Evolutionary conservation across 2,113 vertebrate genomes (phyloP), one percentile per base, ranked within the genome.

Genomic region (Castor canadensis): DNA sequence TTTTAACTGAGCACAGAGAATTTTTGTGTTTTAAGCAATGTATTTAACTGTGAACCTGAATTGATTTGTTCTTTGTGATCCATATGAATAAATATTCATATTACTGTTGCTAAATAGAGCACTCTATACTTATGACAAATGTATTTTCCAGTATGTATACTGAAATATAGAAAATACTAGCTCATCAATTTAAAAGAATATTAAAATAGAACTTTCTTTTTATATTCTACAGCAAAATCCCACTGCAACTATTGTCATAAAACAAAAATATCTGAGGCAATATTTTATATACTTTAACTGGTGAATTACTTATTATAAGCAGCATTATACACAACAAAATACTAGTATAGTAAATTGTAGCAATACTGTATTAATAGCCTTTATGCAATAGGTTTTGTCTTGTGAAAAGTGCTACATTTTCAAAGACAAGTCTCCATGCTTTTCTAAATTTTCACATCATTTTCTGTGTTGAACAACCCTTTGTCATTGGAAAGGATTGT

Each of bases 361-460:
- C n/a, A 80, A 87, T 56, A 35, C 94, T n/a, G 12, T 85, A 82
- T 89, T 67, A 89, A 38, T 10, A 45, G 64, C 95, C 32, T 85
- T 91, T 9, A 28, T 43, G 45, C 11, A 69, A n/a, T 80, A 32
- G 26, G 7, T 69, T 96, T 77, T 86, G 58, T 94, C 45, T 91
- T 79, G 17, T 67, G 82, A 94, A 77, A 93, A 60, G 64, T 86
- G n/a, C n/a, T n/a, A n/a, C n/a, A 24, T 93, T 95, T 94, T 84
- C 26, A 93, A 52, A 71, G 35, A 93, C 58, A 28, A 76, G 15
- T 16, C 62, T 89, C 9, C 22, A 47, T 82, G 76, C 2, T 83
- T 94, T 77, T 85, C 49, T 79, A n/a, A 90, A 86, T 83, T 89
- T 75, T 26, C 75, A 58, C 83, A 20, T 89, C 52, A 73, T 91